These are phyloP conservation scores for Drosophila albomicans DNA, from an alignment of 1,140 invertebrate species.

Conservation along the genomic window DNA sequence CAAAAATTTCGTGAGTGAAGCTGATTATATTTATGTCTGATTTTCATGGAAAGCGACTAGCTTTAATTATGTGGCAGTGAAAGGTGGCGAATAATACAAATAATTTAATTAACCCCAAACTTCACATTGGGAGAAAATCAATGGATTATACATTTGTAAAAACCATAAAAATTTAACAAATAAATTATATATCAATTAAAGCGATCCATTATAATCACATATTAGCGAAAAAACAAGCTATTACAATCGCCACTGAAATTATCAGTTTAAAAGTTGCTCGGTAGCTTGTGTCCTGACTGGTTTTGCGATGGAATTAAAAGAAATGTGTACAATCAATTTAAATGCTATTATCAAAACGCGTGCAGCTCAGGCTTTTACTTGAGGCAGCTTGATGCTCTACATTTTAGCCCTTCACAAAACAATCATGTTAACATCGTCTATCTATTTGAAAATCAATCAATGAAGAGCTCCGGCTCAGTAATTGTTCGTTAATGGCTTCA, in stretches of 20 bases:
- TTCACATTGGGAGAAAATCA: not conserved
- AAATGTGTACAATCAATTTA: constrained; percentile 3
- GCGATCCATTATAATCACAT: not conserved
- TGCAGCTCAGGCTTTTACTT: not conserved
- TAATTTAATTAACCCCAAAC: constrained; percentile 29
- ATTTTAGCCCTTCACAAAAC: not conserved
- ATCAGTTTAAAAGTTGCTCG: constrained; percentile 6
- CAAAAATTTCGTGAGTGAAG: constrained; percentile 34
- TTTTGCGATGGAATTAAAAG: not conserved
- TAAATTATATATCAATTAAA: not conserved
- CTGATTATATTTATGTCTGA: constrained; percentile 54
- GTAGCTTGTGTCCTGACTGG: not conserved
- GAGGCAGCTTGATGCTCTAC: not conserved
- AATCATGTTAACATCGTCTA: not conserved
- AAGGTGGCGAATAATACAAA: constrained; percentile 17
- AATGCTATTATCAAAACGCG: not conserved
- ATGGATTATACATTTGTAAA: not conserved
- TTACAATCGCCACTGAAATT: not conserved
- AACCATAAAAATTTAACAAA: not conserved
- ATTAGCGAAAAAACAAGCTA: not conserved
- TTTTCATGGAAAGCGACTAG: constrained; percentile 50
- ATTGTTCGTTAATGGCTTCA: constrained; percentile 77
- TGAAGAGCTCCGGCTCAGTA: constrained; percentile 57
- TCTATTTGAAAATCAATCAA: constrained; percentile 52
- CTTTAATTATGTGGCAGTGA: constrained; percentile 34